Conservation (phyloP, 1,140 invertebrate genomes). For the Aphelinus certus region DNA sequence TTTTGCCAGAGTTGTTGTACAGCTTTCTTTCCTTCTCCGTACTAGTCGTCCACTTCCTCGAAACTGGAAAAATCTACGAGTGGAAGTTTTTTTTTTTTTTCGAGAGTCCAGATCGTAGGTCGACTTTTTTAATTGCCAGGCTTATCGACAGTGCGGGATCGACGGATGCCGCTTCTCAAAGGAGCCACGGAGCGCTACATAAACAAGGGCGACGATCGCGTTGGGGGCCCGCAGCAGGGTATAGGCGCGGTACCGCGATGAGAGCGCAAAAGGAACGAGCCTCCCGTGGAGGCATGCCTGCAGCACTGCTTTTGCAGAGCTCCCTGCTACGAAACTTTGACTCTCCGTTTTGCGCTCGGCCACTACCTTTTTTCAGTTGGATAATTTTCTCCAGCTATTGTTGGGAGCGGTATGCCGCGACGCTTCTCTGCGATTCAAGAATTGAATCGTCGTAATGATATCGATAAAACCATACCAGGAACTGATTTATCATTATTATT, state of each 20-base stretch:
- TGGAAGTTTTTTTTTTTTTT: constrained; percentile 19
- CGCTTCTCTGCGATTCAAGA: no score
- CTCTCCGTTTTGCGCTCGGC: no score
- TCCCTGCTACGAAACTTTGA: no score
- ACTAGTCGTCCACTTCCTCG: constrained; percentile 11
- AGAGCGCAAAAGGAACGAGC: not conserved
- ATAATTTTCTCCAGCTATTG: no score
- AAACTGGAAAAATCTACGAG: constrained; percentile 16
- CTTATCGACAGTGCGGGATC: constrained; percentile 44
- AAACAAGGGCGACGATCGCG: constrained; percentile 38
- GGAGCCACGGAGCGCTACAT: constrained; percentile 21
- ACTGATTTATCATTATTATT: no score
- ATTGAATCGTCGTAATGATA: no score
- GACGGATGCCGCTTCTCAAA: constrained; percentile 4
- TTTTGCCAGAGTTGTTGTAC: no score
- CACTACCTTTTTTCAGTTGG: not conserved
- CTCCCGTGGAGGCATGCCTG: no score
- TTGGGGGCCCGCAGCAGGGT: not conserved
- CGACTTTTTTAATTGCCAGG: constrained; percentile 43
- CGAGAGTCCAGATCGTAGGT: constrained; percentile 23
- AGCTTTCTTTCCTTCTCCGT: not conserved
- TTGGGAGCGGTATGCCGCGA: no score
- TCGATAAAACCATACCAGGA: no score
- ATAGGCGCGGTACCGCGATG: not conserved
- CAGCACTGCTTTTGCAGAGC: no score